phyloP scores from a whole-genome alignment of 2,888 invertebrate species.

The Pyralis farinalis region DNA sequence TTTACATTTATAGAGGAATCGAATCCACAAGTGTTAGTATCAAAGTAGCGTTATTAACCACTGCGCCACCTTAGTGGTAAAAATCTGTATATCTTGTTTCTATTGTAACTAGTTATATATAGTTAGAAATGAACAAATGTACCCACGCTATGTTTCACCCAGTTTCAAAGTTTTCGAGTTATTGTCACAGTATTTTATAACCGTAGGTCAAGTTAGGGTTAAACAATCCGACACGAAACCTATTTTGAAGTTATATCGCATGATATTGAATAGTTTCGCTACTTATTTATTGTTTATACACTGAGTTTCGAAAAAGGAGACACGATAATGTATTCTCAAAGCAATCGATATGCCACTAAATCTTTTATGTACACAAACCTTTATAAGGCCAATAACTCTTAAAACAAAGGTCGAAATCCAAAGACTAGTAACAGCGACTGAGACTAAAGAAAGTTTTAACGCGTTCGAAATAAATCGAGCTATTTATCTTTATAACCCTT shows the following conservation, averaged over 20 bases:
- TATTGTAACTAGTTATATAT: too few species aligned
- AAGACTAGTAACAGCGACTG: slow-evolving; percentile 28
- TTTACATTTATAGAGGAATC: too few species aligned
- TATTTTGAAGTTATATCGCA: not conserved
- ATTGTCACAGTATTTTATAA: slow-evolving; percentile 13
- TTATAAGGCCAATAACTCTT: slow-evolving; percentile 3
- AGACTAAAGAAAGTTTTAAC: slow-evolving; percentile 55
- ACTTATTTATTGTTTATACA: too few species aligned
- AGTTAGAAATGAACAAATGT: too few species aligned
- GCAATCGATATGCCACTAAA: too few species aligned
- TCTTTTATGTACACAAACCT: too few species aligned
- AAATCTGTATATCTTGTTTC: too few species aligned
- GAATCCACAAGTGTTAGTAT: too few species aligned
- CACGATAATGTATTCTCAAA: too few species aligned
- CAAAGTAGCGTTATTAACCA: too few species aligned
- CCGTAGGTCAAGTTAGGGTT: slow-evolving; percentile 12
- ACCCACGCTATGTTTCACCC: slow-evolving; percentile 20
- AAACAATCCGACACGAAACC: not conserved
- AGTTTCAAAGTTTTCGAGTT: slow-evolving; percentile 18
- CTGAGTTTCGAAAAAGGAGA: too few species aligned
- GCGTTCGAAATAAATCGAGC: slow-evolving; percentile 62
- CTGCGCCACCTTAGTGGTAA: too few species aligned
- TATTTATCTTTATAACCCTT: slow-evolving; percentile 63
- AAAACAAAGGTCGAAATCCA: slow-evolving; percentile 36
- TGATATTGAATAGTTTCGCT: not conserved